These are phyloP conservation scores for Craseonycteris thonglongyai DNA, from an alignment of 2,113 vertebrate species.

Conservation along the genomic window DNA sequence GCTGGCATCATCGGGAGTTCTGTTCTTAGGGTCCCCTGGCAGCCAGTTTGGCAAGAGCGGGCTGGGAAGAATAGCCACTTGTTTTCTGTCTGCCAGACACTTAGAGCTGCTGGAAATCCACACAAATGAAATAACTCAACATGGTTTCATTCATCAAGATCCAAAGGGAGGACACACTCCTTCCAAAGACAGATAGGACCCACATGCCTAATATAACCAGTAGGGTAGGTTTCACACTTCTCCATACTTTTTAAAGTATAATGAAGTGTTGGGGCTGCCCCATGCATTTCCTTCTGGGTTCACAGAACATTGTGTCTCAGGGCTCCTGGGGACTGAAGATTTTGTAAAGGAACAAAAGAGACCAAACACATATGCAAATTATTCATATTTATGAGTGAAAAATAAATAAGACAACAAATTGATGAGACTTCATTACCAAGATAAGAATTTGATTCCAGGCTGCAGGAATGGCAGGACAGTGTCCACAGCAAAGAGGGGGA, in stretches of 20 bases:
- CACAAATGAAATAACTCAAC: neutral
- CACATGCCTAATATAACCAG: neutral
- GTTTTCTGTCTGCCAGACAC: constrained; percentile 47
- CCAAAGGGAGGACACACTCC: neutral
- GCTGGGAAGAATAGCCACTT: constrained; percentile 45
- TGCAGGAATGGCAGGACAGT: neutral
- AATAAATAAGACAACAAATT: constrained; percentile 15
- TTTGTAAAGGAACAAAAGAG: constrained; percentile 41
- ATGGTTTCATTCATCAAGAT: constrained; percentile 43
- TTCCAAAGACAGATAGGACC: constrained; percentile 2
- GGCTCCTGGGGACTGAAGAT: neutral
- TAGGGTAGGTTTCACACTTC: neutral
- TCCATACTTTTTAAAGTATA: constrained; percentile 24
- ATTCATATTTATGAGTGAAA: constrained; percentile 32
- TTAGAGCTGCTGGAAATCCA: constrained; percentile 43
- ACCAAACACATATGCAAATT: constrained; percentile 9
- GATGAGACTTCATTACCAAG: neutral
- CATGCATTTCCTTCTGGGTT: neutral
- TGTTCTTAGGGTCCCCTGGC: constrained; percentile 24
- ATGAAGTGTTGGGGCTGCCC: neutral
- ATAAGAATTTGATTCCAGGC: neutral
- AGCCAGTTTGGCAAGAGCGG: constrained; percentile 1
- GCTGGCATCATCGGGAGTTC: constrained; percentile 21
- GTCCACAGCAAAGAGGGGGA: neutral
- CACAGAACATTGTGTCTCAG: constrained; percentile 31